A percentile compares a stretch with the other conserved stretches of the same genome.
Conservation (phyloP, 2,797 vertebrate species). For the Salmo trutta region DNA sequence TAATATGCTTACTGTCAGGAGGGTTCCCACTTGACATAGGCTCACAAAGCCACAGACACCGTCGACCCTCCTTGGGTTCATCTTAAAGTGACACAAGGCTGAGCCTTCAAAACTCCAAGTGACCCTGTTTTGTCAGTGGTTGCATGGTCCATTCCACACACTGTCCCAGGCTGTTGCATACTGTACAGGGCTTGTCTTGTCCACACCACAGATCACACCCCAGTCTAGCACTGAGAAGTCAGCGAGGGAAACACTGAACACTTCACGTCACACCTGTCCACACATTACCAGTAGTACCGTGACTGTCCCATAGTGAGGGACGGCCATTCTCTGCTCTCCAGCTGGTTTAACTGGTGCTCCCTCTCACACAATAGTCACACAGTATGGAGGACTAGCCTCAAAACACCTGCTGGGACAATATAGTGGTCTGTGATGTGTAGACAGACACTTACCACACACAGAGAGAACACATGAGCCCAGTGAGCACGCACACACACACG, state of each 20-base stretch:
- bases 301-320: constrained; percentile 20
- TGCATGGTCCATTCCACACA: constrained; percentile 20
- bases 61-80: not conserved
- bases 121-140: not conserved
- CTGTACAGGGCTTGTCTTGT: constrained; percentile 12
- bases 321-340: constrained; percentile 11
- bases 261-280: constrained; percentile 11
- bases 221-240: not conserved
- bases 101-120: constrained; percentile 3
- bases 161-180: constrained; percentile 25
- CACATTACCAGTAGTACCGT: not conserved
- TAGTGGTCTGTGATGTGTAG: not conserved
- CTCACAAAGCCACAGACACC: not conserved
- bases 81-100: not conserved
- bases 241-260: not conserved
- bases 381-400: not conserved
- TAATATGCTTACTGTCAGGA: too few relatives aligned
- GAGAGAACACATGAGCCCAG: not conserved
- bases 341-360: constrained; percentile 13
- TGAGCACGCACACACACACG: not conserved
- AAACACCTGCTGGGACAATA: not conserved
- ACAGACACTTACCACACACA: not conserved
- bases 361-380: not conserved
- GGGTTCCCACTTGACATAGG: too few relatives aligned
- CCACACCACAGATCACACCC: constrained; percentile 3